Base-by-base conservation (phyloP, 2,888 invertebrate species). In the Drosophila anceps region DNA sequence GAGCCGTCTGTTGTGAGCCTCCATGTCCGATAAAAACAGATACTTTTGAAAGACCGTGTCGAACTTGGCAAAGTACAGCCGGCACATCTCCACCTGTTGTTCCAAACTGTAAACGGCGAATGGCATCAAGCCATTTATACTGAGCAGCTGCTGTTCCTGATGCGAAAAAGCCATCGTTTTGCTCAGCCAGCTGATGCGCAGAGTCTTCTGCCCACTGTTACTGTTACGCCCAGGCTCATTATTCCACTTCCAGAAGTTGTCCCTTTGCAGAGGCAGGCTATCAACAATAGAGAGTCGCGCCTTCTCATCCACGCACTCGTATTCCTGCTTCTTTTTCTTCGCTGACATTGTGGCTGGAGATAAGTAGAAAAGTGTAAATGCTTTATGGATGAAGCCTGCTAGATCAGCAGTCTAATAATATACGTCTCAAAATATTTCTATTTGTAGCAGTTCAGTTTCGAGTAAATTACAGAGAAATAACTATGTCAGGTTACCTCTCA, bases 81-180 rank as follows among this genome's bases (percentile, higher is more conserved):
- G 7, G 43, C 68, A 71, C 1, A 8, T 29, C 10, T 29, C 10
- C 27, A 86, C 10, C 57, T 90, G 84, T 18, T 59, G 39, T 0
- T 79, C 64, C 4, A 73, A 10, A 8, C 50, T 72, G 0, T 29
- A 18, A 0, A 74, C 69, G 0, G 58, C 64, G 7, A 24, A 10
- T 0, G 86, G 86, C 4, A 89, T 4, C 7, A 76, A 8, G 0
- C 86, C 86, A 15, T 81, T 62, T 5, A 86, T 67, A 44, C 55
- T 54, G 1, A 70, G 57, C 39, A 76, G 1, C 1, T 81, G 82
- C 0, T 90, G 65, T n/a, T 86, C 90, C 4, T 53, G 63, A 35
- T 71, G 61, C 0, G 69, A 50, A 15, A 71, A 86, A 0, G 65
- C 69, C 4, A 41, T 3, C 2, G 68, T 59, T 24, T 89, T 77